phyloP scores from a whole-genome alignment of 2,113 vertebrate genomes.

The Axis porcinus region DNA sequence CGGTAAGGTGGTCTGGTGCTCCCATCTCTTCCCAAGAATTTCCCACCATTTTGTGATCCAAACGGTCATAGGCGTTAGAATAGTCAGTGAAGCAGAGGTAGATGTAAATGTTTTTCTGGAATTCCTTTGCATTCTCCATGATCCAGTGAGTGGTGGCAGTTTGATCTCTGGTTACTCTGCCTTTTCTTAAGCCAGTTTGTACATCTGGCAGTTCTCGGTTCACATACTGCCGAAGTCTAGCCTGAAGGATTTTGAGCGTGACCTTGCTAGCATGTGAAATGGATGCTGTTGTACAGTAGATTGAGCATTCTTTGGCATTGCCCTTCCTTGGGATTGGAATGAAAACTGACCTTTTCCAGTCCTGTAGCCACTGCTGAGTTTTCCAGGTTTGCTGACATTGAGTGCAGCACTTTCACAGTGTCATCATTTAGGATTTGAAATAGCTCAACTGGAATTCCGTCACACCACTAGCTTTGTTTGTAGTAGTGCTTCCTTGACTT shows the following conservation, averaged over 20 bases:
- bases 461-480: neutral
- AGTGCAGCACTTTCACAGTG: neutral
- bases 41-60: neutral
- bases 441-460: neutral
- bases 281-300: neutral
- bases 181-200: neutral
- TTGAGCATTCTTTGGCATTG: neutral
- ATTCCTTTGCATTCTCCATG: neutral
- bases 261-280: neutral
- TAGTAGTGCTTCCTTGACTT: neutral
- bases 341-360: neutral
- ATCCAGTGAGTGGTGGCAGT: neutral
- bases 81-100: neutral
- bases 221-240: neutral
- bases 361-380: neutral
- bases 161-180: neutral
- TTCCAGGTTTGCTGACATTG: neutral
- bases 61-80: neutral
- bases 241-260: neutral
- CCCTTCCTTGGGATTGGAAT: neutral
- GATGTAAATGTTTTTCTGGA: neutral
- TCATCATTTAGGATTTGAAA: neutral
- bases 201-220: neutral
- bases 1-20: neutral
- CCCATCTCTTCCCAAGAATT: neutral